Evolutionary conservation across 2,888 invertebrate species (phyloP).

Genomic region (Pedicia rivosa): DNA sequence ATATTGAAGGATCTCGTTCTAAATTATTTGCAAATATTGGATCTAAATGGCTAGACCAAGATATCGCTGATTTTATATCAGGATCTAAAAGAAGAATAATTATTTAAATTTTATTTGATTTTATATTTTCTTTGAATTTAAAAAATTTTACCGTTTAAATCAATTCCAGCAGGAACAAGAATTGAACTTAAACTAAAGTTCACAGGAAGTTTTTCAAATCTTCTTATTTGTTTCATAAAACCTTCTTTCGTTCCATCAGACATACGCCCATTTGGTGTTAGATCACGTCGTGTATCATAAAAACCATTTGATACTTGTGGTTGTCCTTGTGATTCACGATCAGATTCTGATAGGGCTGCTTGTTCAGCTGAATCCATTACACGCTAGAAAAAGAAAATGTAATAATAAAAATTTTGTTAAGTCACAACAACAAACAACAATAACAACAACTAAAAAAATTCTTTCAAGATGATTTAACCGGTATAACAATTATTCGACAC

Average conservation of each 20-base stretch:
- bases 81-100: conserved; percentile 36
- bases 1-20: conserved; percentile 74
- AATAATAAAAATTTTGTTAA: too few relatives aligned
- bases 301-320: conserved; percentile 45
- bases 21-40: conserved; percentile 79
- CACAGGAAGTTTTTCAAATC: conserved; percentile 74
- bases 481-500: too few relatives aligned
- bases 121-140: background rate
- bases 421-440: too few relatives aligned
- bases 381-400: conserved; percentile 38
- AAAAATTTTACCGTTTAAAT: conserved; percentile 20
- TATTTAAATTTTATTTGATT: conserved; percentile 6
- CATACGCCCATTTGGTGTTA: conserved; percentile 51
- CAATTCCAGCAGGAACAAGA: conserved; percentile 50
- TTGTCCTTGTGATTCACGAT: conserved; percentile 39
- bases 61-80: conserved; percentile 75
- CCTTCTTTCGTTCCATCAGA: conserved; percentile 55
- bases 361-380: conserved; percentile 86
- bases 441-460: too few relatives aligned
- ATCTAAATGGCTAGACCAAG: conserved; percentile 90
- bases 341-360: conserved; percentile 58
- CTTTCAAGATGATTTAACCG: too few relatives aligned
- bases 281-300: conserved; percentile 58
- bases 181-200: conserved; percentile 76
- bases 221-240: conserved; percentile 56